phyloP scores from a whole-genome alignment of 2,113 vertebrate genomes.

The Aphyosemion australe region DNA sequence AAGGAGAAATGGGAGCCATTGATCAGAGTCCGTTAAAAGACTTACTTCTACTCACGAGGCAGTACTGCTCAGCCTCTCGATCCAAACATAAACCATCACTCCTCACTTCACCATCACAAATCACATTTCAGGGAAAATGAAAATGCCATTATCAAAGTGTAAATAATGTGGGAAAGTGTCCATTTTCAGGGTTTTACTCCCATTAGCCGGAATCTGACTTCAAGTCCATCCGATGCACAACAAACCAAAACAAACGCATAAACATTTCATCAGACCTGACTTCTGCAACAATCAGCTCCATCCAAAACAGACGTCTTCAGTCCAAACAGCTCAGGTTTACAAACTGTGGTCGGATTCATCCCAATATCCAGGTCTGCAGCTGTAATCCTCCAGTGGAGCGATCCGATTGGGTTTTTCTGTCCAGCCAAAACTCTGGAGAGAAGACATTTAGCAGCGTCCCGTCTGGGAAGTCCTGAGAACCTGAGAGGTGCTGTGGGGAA shows the following conservation, averaged over 20 bases:
- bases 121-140: constrained; percentile 38
- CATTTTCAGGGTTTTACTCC: constrained; percentile 34
- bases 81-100: constrained; percentile 41
- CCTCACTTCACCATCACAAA: constrained; percentile 25
- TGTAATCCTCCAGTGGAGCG: constrained; percentile 27
- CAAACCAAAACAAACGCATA: constrained; percentile 24
- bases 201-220: constrained; percentile 16
- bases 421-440: constrained; percentile 30
- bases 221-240: constrained; percentile 39
- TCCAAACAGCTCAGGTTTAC: too few species aligned
- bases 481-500: constrained; percentile 47
- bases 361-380: background rate
- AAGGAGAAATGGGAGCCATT: constrained; percentile 57
- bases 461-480: constrained; percentile 56
- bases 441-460: constrained; percentile 44
- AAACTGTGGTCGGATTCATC: constrained; percentile 7
- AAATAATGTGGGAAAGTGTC: constrained; percentile 18
- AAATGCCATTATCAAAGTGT: constrained; percentile 8
- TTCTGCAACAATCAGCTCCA: constrained; percentile 12
- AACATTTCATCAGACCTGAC: constrained; percentile 30
- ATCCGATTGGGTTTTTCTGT: background rate
- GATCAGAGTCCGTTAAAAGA: constrained; percentile 51
- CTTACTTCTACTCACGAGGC: constrained; percentile 18
- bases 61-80: constrained; percentile 42
- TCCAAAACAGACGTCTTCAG: constrained; percentile 4